Evolutionary conservation across 2,888 invertebrate genomes (phyloP), one percentile per base, ranked within the genome.

Genomic region (Eupsilia transversa): DNA sequence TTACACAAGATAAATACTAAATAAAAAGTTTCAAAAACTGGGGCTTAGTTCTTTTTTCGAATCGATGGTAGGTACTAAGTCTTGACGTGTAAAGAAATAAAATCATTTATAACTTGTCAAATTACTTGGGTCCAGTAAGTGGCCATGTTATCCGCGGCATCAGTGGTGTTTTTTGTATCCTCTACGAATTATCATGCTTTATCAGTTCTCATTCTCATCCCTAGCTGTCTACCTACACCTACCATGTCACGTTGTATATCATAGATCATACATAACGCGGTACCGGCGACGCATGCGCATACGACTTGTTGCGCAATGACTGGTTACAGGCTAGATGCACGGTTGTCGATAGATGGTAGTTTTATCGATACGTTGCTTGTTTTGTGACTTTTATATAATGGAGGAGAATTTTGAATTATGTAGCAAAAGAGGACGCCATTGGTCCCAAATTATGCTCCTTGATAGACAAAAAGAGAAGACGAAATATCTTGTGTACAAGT

Each of bases 251-350:
- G 30, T 52, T 68, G 38, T 41, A 30, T 52, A 78, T 57, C 56
- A 52, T 64, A 72, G 72, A 72, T 77, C 77, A 60, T 74, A 71
- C 80, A 80, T 84, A 74, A 68, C 77, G 30, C 69, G 65, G 56
- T 60, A 38, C 41, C 49, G 56, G 49, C 72, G 79, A 80, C 79
- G 88, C 87, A 79, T 85, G 83, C 82, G 81, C 77, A 71, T 76
- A 80, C 59, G 70, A 80, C 46, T 59, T 56, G 74, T 88, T 88
- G 83, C 73, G 83, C 79, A 88, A 87, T 56, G 46, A 79, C 59
- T 78, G 41, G 64, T 70, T 81, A 33, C 27, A 60, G 33, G 23
- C 38, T 60, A 38, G 64, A 49, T 33, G 52, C 64, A 27, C 3
- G 20, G 46, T 33, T 33, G 46, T 67, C 52, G 77, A 59, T 52